Percentiles rank a stretch among this genome's conserved stretches.
These are phyloP conservation scores for Oscheius sp. DNA, from an alignment of 2,888 invertebrate genomes.

Conservation along the genomic window DNA sequence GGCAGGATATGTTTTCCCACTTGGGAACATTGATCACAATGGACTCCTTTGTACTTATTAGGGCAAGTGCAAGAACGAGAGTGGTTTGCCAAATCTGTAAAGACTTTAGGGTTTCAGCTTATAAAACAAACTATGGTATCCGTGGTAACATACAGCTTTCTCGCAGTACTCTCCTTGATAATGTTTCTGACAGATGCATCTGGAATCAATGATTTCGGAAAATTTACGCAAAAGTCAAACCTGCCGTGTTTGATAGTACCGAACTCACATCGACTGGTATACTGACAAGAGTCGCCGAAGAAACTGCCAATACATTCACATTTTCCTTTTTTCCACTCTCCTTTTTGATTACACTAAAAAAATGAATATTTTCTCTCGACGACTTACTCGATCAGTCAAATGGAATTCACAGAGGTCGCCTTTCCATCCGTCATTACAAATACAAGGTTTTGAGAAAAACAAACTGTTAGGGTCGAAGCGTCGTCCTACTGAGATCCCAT, in stretches of 20 bases:
- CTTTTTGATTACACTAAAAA: conserved; percentile 66
- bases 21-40: conserved; percentile 63
- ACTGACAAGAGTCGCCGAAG: conserved; percentile 70
- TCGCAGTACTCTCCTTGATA: conserved; percentile 71
- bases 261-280: conserved; percentile 64
- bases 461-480: conserved; percentile 64
- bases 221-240: background rate
- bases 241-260: conserved; percentile 61
- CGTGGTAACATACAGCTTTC: conserved; percentile 66
- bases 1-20: conserved; percentile 42
- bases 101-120: conserved; percentile 1
- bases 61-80: conserved; percentile 64
- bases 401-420: conserved; percentile 67
- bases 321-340: conserved; percentile 62
- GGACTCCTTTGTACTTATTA: conserved; percentile 59
- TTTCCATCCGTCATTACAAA: conserved; percentile 64
- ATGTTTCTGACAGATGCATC: conserved; percentile 63
- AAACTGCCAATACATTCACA: conserved; percentile 67
- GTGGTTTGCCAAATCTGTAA: conserved; percentile 40
- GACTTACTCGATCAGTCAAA: conserved; percentile 61
- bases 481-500: conserved; percentile 63
- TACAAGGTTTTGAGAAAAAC: conserved; percentile 62
- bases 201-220: background rate
- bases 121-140: conserved; percentile 56
- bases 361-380: background rate